Percentiles rank a stretch among this genome's conserved stretches.
These are phyloP conservation scores for Acrobasis repandana DNA, from an alignment of 2,888 invertebrate species.

Conservation along the genomic window DNA sequence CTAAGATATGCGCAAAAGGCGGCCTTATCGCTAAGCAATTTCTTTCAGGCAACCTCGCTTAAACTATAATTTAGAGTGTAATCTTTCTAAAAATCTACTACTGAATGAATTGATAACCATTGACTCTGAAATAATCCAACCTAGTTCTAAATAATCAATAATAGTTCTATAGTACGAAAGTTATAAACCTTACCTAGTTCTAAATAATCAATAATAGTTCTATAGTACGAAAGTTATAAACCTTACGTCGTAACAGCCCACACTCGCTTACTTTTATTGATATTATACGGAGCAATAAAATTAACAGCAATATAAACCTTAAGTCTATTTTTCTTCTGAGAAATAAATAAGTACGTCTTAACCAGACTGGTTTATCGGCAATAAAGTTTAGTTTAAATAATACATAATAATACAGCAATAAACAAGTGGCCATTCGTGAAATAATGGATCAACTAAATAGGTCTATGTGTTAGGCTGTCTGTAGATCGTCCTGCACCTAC, in stretches of 20 bases:
- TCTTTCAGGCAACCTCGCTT: no score
- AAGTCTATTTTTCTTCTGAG: background rate
- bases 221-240: background rate
- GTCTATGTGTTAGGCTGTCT: no score
- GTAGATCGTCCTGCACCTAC: no score
- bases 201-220: no score
- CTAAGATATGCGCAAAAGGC: no score
- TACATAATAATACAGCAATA: background rate
- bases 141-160: no score
- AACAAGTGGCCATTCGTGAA: no score
- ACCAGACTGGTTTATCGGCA: background rate
- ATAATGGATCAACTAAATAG: no score
- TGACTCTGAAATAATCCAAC: background rate
- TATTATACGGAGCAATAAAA: slow-evolving; percentile 2
- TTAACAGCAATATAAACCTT: background rate
- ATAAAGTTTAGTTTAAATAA: background rate
- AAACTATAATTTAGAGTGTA: no score
- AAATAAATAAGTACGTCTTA: background rate
- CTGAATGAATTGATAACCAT: background rate
- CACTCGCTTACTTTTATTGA: background rate
- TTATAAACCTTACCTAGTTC: background rate
- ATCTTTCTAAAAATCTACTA: no score
- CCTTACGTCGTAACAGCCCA: background rate
- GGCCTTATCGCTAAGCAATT: no score
- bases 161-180: background rate